Percentiles rank a stretch among this genome's conserved stretches.
phyloP scores from a whole-genome alignment of 2,888 invertebrate species.

The Dynastes grantii region DNA sequence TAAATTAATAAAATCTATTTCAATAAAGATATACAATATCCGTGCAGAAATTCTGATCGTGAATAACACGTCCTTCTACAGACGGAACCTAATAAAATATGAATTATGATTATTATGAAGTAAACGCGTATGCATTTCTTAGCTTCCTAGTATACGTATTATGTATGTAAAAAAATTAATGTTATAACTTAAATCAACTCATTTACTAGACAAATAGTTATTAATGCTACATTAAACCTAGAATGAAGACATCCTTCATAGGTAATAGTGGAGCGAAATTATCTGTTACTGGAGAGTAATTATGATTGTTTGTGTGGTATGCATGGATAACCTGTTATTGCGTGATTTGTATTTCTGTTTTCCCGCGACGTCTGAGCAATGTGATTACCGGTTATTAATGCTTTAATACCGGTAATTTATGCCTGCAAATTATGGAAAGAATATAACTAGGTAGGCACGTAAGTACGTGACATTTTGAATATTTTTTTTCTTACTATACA shows the following conservation, averaged over 20 bases:
- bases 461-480: no score
- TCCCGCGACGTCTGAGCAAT: conserved; percentile 18
- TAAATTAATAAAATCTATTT: no score
- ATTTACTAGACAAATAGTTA: conserved; percentile 2
- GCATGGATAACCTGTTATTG: conserved; percentile 17
- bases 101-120: no score
- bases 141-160: no score
- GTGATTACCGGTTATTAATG: conserved; percentile 6
- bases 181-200: neutral
- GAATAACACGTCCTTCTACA: no score
- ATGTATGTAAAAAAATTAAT: no score
- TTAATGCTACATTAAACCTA: neutral
- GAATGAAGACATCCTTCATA: conserved; percentile 15
- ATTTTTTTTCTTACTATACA: neutral
- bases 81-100: no score
- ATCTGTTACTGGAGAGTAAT: conserved; percentile 10
- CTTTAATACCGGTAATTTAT: conserved; percentile 24
- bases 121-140: no score
- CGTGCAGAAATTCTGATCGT: no score
- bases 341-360: conserved; percentile 30
- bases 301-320: conserved; percentile 28
- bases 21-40: no score
- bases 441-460: neutral
- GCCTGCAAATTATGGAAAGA: neutral
- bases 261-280: conserved; percentile 7